Percentiles rank a stretch among this genome's conserved stretches.
These are phyloP conservation scores for Papilio aristodemus DNA, from an alignment of 1,140 invertebrate genomes.

Conservation along the genomic window DNA sequence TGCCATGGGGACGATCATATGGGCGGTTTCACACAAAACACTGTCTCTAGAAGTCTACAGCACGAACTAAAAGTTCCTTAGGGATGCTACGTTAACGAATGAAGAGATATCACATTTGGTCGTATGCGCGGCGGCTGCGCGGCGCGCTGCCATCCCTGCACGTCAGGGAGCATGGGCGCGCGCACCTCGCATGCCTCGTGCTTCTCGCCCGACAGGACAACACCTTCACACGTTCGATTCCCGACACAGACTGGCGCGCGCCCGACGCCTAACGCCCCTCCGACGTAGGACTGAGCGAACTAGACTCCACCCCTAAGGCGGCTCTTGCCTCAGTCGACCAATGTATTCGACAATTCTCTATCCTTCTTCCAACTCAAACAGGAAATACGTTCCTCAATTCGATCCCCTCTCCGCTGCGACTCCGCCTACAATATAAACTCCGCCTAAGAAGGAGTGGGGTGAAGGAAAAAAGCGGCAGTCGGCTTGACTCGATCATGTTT, in stretches of 20 bases:
- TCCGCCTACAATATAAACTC: slow-evolving; percentile 45
- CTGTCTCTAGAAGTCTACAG: slow-evolving; percentile 75
- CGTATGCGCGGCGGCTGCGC: slow-evolving; percentile 65
- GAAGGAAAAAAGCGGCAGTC: slow-evolving; percentile 68
- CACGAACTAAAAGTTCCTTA: slow-evolving; percentile 63
- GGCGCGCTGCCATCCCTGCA: slow-evolving; percentile 68
- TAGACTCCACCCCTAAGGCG: slow-evolving; percentile 58
- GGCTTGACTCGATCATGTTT: slow-evolving; percentile 71
- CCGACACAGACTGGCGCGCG: slow-evolving; percentile 73
- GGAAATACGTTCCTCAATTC: slow-evolving; percentile 48
- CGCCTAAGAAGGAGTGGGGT: slow-evolving; percentile 55
- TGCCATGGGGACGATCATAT: slow-evolving; percentile 85
- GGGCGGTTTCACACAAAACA: slow-evolving; percentile 75
- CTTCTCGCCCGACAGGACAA: slow-evolving; percentile 48
- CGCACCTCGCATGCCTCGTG: slow-evolving; percentile 58
- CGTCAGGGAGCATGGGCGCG: slow-evolving; percentile 58
- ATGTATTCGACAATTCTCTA: slow-evolving; percentile 52
- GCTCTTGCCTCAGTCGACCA: slow-evolving; percentile 43
- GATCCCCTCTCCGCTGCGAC: slow-evolving; percentile 55
- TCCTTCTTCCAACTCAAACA: slow-evolving; percentile 58
- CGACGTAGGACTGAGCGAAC: slow-evolving; percentile 66
- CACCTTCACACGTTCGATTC: slow-evolving; percentile 58
- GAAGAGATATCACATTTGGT: slow-evolving; percentile 72
- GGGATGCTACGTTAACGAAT: slow-evolving; percentile 53
- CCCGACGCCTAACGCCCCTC: slow-evolving; percentile 60